phyloP scores from a whole-genome alignment of 2,797 vertebrate species.

The Notolepis coatsorum region DNA sequence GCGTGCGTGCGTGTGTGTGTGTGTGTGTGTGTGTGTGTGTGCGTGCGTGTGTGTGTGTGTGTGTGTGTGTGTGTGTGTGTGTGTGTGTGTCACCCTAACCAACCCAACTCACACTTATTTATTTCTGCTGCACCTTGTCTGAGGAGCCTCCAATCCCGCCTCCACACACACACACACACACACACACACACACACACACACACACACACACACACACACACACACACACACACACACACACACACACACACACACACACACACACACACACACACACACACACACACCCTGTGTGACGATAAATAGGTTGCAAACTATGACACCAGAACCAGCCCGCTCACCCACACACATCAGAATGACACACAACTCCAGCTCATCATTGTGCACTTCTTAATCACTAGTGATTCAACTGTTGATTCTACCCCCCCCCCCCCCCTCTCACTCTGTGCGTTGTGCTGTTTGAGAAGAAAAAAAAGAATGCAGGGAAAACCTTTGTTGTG shows the following conservation, averaged over 20 bases:
- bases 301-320: not conserved
- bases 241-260: no score
- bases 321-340: constrained; percentile 17
- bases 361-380: constrained; percentile 27
- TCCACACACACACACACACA: no score
- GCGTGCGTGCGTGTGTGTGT: not conserved
- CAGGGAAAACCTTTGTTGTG: constrained; percentile 90
- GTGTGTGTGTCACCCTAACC: not conserved
- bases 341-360: constrained; percentile 20
- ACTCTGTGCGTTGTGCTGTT: constrained; percentile 87
- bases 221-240: no score
- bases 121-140: not conserved
- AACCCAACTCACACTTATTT: not conserved
- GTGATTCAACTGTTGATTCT: constrained; percentile 88
- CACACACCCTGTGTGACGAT: not conserved
- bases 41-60: not conserved
- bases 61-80: not conserved
- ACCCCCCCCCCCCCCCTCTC: not conserved
- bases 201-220: no score
- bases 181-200: no score
- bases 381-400: constrained; percentile 78
- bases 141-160: no score
- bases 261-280: not conserved
- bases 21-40: not conserved
- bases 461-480: constrained; percentile 79